Base-by-base conservation (phyloP, 2,113 vertebrate genomes). In the Ammospiza nelsoni region DNA sequence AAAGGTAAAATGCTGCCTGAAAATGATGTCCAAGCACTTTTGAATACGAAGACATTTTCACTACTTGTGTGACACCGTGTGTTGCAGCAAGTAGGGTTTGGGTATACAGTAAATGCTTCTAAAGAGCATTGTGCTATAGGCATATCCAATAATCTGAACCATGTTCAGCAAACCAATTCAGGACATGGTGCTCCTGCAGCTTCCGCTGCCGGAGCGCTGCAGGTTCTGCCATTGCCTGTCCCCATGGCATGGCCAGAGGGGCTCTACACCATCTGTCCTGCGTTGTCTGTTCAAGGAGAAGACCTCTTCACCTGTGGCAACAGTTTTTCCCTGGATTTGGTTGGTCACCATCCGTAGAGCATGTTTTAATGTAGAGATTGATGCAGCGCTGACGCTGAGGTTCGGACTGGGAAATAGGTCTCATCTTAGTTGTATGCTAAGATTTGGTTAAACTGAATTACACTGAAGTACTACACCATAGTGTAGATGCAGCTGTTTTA, bases 91-190 rank as follows among this genome's bases (percentile, higher is more conserved):
- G 97, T 98, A 98, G 97, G 97, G 96, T 95, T 98, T 98, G 99
- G 99, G 98, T 98, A 98, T 97, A 98, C 98, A 98, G 99, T 99
- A 99, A 98, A 99, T 99, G 99, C 99, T 99, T 98, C 98, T 99
- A 95, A 97, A 97, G 98, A 98, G 99, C 99, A 99, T 99, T 99
- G 98, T 99, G 98, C 98, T 99, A 98, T 98, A 98, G 98, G 98
- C 98, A 98, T 98, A 99, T 98, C 98, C 98, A 97, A 99, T 99
- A 98, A 98, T 99, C 99, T 99, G 99, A 99, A 99, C 99, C 98
- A 92, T 99, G 99, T 99, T 99, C 99, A 99, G 99, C 98, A 98
- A 98, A 98, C 98, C 98, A 95, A 97, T 98, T 98, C 98, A 98
- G 98, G 98, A 98, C 96, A 82, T 98, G 97, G 98, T 78, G 96